Conservation (phyloP, 1,140 invertebrate genomes). For the Macrotrachela quadricornifera region DNA sequence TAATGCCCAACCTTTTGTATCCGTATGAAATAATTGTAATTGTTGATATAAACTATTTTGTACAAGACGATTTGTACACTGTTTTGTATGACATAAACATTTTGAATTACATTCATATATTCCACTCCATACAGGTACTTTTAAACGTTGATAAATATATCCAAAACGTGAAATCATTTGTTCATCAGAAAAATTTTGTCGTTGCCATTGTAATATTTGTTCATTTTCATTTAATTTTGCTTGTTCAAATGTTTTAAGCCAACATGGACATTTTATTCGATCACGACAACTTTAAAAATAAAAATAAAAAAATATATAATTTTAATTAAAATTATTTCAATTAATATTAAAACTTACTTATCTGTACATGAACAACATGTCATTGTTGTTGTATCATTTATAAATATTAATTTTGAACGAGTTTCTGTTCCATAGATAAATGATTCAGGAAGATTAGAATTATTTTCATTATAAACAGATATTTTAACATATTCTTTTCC, state of each 20-base stretch:
- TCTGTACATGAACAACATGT: slow-evolving; percentile 73
- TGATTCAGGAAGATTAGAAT: slow-evolving; percentile 52
- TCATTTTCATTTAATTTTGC: slow-evolving; percentile 34
- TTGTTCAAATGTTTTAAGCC: slow-evolving; percentile 63
- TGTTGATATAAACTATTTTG: slow-evolving; percentile 25
- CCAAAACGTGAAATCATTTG: slow-evolving; percentile 34
- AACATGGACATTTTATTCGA: slow-evolving; percentile 65
- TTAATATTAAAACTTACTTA: slow-evolving; percentile 37
- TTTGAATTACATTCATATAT: slow-evolving; percentile 80
- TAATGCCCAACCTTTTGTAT: slow-evolving; percentile 76
- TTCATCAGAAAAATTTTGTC: slow-evolving; percentile 6
- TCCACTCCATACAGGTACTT: slow-evolving; percentile 57
- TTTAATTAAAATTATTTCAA: no score
- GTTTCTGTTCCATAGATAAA: slow-evolving; percentile 63
- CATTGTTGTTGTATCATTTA: slow-evolving; percentile 63
- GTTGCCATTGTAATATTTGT: slow-evolving; percentile 21
- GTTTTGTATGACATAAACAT: slow-evolving; percentile 23
- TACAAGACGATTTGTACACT: slow-evolving; percentile 24
- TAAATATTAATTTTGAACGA: slow-evolving; percentile 60
- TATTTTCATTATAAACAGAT: slow-evolving; percentile 67
- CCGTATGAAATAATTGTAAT: slow-evolving; percentile 47
- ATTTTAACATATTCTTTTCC: slow-evolving; percentile 67
- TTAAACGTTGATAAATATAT: slow-evolving; percentile 56
- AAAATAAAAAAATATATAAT: no score
- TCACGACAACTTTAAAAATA: slow-evolving; percentile 43